phyloP scores from a whole-genome alignment of 2,113 vertebrate species.

The Tragelaphus imberbis region DNA sequence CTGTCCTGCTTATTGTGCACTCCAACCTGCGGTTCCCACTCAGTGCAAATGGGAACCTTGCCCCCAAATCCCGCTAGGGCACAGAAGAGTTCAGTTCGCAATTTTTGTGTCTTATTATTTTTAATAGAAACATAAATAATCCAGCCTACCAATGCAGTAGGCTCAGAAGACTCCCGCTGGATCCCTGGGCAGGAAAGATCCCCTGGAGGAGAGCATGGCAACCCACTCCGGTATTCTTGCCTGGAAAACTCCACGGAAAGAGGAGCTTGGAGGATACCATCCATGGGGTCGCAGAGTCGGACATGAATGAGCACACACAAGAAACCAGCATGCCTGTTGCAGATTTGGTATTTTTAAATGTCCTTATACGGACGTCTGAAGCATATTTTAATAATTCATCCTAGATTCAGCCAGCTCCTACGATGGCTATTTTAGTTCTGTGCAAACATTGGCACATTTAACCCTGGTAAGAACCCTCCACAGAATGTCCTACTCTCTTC shows the following conservation, averaged over 20 bases:
- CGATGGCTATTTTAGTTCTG: not conserved
- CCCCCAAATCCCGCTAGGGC: not conserved
- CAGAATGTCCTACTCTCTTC: no score
- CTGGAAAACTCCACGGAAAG: not conserved
- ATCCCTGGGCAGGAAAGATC: not conserved
- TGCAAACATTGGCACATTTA: not conserved
- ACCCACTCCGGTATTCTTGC: not conserved
- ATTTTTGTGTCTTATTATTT: not conserved
- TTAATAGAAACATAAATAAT: not conserved
- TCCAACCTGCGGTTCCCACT: accelerated
- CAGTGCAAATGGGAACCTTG: not conserved
- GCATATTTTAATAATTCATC: not conserved
- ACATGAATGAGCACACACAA: not conserved
- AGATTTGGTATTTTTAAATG: not conserved
- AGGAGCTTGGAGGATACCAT: not conserved
- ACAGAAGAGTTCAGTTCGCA: accelerated
- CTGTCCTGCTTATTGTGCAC: not conserved
- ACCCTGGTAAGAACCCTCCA: not conserved
- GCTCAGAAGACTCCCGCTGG: not conserved
- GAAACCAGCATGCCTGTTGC: no score
- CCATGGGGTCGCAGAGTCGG: accelerated
- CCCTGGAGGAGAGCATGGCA: not conserved
- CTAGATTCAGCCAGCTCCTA: not conserved
- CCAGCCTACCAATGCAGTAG: not conserved
- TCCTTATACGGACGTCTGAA: not conserved